Percentiles rank a stretch among this genome's conserved stretches.
Conservation (phyloP, 1,140 invertebrate genomes). For the Drosophila parvula region DNA sequence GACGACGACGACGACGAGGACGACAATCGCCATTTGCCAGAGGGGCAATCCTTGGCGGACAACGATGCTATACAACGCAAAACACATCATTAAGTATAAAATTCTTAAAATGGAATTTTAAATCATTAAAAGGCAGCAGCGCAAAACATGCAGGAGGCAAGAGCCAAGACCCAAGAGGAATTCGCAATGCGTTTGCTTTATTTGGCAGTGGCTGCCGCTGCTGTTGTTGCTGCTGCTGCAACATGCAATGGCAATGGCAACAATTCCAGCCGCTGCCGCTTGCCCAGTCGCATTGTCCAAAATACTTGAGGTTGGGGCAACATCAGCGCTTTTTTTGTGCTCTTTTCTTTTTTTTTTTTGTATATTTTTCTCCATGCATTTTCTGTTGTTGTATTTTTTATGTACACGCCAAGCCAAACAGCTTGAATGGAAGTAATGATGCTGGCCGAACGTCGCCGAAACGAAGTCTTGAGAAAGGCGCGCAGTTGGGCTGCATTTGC, state of each 20-base stretch:
- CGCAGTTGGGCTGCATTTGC: conserved; percentile 78
- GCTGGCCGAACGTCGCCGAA: conserved; percentile 63
- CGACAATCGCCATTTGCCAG: conserved; percentile 65
- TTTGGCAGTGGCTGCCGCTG: conserved; percentile 64
- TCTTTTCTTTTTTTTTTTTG: conserved; percentile 9
- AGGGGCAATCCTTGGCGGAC: conserved; percentile 16
- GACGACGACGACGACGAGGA: conserved; percentile 56
- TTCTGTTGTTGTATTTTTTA: conserved; percentile 57
- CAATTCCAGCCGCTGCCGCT: conserved; percentile 36
- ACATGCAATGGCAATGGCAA: conserved; percentile 77
- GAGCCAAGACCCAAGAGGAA: conserved; percentile 62
- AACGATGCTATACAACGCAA: conserved; percentile 78
- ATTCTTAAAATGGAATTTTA: conserved; percentile 85
- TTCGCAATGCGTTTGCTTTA: conserved; percentile 83
- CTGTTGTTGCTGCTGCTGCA: conserved; percentile 41
- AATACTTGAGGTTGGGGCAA: conserved; percentile 66
- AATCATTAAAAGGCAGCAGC: conserved; percentile 83
- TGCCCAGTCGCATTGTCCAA: conserved; percentile 78
- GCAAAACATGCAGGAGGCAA: conserved; percentile 33
- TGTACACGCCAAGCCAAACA: conserved; percentile 80
- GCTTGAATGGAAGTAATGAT: conserved; percentile 83
- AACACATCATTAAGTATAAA: conserved; percentile 85
- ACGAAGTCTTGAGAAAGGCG: conserved; percentile 77
- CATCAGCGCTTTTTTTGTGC: conserved; percentile 38
- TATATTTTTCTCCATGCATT: conserved; percentile 15